A percentile compares a stretch with the other conserved stretches of the same genome.
phyloP scores from a whole-genome alignment of 2,797 vertebrate species.

The Sebastolobus alascanus region DNA sequence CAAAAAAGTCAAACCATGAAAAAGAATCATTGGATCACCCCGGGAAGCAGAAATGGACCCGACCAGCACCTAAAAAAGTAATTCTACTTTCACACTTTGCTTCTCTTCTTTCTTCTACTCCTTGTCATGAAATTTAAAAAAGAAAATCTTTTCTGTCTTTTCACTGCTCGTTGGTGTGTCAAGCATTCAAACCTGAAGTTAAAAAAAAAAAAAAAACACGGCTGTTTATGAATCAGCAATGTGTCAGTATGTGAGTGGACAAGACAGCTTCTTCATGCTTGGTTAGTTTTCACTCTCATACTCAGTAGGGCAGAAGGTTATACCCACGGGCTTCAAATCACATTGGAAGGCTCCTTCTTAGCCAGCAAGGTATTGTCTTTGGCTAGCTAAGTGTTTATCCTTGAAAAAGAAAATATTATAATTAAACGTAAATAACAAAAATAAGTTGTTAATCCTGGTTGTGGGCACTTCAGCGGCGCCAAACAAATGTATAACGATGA shows the following conservation, averaged over 20 bases:
- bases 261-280: constrained; percentile 72
- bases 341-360: constrained; percentile 52
- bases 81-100: constrained; percentile 24
- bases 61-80: background rate
- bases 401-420: constrained; percentile 12
- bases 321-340: constrained; percentile 59
- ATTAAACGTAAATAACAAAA: constrained; percentile 35
- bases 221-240: constrained; percentile 75
- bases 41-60: background rate
- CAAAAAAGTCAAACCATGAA: constrained; percentile 12
- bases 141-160: constrained; percentile 17
- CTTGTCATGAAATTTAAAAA: constrained; percentile 23
- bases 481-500: constrained; percentile 45
- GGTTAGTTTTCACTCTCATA: constrained; percentile 73
- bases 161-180: constrained; percentile 32
- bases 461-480: constrained; percentile 2
- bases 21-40: constrained; percentile 21
- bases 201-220: constrained; percentile 21
- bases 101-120: constrained; percentile 4
- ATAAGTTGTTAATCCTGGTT: constrained; percentile 41
- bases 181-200: constrained; percentile 54
- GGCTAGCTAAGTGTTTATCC: constrained; percentile 9
- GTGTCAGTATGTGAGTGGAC: constrained; percentile 73
- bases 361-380: constrained; percentile 48
- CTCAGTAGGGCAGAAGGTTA: constrained; percentile 66